These are phyloP conservation scores for Sinohyriopsis cumingii DNA, from an alignment of 2,888 invertebrate species.

Conservation along the genomic window DNA sequence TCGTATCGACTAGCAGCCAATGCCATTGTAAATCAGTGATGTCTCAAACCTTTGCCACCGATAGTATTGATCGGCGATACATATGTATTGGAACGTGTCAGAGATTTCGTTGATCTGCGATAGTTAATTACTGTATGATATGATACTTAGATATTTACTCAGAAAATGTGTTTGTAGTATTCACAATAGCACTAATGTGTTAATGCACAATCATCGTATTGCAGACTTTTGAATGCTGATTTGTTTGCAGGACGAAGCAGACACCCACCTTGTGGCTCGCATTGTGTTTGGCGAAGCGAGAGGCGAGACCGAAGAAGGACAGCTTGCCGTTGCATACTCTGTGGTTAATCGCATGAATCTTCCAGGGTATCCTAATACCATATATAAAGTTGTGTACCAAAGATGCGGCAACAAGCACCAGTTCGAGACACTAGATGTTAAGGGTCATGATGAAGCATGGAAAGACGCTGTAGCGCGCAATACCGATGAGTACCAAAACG, in stretches of 20 bases:
- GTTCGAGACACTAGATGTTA: constrained; percentile 17
- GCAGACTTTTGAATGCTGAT: too few relatives aligned
- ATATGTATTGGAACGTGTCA: too few relatives aligned
- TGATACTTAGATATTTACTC: too few relatives aligned
- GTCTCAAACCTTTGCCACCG: too few relatives aligned
- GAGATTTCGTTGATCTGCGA: too few relatives aligned
- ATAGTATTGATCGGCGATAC: too few relatives aligned
- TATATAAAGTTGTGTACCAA: neutral
- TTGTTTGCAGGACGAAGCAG: constrained; percentile 1
- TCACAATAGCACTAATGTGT: neutral
- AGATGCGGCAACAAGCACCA: constrained; percentile 5
- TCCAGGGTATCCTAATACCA: constrained; percentile 14
- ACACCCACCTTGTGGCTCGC: constrained; percentile 10
- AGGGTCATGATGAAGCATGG: constrained; percentile 8
- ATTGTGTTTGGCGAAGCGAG: constrained; percentile 25
- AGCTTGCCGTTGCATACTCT: constrained; percentile 21
- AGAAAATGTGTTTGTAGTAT: too few relatives aligned
- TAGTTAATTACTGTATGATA: too few relatives aligned
- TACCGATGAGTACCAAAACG: constrained; percentile 8
- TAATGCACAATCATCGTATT: too few relatives aligned
- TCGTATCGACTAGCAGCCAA: too few relatives aligned
- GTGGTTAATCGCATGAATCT: constrained; percentile 15
- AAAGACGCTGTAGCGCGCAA: constrained; percentile 5
- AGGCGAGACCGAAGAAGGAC: constrained; percentile 14
- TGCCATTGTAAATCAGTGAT: too few relatives aligned